Conservation (phyloP, 2,888 invertebrate genomes). For the Coenonympha glycerion region DNA sequence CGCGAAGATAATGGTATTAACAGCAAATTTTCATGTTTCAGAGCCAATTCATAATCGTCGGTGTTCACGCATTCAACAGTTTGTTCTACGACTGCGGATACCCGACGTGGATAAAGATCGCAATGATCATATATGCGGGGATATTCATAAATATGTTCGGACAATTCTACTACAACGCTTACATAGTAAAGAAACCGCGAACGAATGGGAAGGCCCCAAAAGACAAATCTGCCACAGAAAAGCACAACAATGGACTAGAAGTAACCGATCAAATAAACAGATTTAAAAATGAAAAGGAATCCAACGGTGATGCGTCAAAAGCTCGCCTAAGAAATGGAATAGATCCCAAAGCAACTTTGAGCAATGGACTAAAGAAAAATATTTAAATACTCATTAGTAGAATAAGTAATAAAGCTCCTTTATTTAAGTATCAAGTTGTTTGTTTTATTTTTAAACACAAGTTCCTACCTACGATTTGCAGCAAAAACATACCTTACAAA, state of each 20-base stretch:
- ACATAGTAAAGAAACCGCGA: constrained; percentile 43
- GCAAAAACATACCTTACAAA: no score
- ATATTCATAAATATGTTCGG: constrained; percentile 84
- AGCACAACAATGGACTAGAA: background rate
- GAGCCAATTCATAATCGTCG: constrained; percentile 82
- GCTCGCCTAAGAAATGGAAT: background rate
- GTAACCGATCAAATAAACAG: background rate
- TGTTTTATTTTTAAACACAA: no score
- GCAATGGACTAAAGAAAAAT: background rate
- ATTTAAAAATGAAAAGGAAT: background rate
- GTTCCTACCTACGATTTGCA: no score
- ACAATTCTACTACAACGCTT: constrained; percentile 80
- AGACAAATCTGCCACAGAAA: background rate
- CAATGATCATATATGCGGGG: constrained; percentile 77
- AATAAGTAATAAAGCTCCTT: no score
- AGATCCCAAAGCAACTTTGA: background rate
- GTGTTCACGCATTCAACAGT: constrained; percentile 77
- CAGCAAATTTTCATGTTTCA: constrained; percentile 54
- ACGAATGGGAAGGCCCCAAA: constrained; percentile 17
- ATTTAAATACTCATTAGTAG: background rate
- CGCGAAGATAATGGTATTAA: no score
- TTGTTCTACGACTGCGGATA: constrained; percentile 78
- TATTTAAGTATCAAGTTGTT: no score
- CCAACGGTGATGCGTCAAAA: background rate
- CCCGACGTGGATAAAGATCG: constrained; percentile 75